These are phyloP conservation scores for Leptonema lineaticorne DNA, from an alignment of 1,140 invertebrate genomes.

Conservation along the genomic window DNA sequence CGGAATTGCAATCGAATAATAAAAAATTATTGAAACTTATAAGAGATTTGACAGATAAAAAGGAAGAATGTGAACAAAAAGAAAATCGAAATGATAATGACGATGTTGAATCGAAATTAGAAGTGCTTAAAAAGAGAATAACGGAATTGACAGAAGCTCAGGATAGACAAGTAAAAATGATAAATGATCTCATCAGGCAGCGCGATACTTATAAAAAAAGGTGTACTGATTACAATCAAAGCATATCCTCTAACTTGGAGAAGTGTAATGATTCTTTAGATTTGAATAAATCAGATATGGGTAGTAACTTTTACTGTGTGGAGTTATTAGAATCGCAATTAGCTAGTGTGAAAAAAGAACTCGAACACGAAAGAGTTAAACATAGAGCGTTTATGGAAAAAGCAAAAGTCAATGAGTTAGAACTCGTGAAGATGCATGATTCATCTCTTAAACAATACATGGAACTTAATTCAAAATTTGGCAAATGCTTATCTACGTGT, in stretches of 20 bases:
- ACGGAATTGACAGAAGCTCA: conserved; percentile 68
- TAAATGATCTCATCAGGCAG: conserved; percentile 77
- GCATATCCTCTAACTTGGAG: conserved; percentile 6
- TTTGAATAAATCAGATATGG: background rate
- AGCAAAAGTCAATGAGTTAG: conserved; percentile 75
- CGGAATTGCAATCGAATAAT: conserved; percentile 88
- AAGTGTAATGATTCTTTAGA: conserved; percentile 28
- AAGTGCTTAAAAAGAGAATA: conserved; percentile 57
- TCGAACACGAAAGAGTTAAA: conserved; percentile 75
- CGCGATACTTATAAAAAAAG: conserved; percentile 86
- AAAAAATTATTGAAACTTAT: conserved; percentile 78
- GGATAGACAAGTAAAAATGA: conserved; percentile 75
- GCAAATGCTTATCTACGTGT: conserved; percentile 68
- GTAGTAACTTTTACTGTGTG: conserved; percentile 17
- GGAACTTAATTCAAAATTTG: conserved; percentile 65
- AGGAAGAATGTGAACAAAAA: conserved; percentile 75
- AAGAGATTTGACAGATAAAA: conserved; percentile 75
- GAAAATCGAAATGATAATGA: conserved; percentile 65
- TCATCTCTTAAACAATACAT: conserved; percentile 70
- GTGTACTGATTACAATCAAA: conserved; percentile 67
- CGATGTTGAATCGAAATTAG: conserved; percentile 64
- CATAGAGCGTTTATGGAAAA: conserved; percentile 83
- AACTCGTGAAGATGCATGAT: conserved; percentile 80
- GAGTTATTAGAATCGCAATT: conserved; percentile 55
- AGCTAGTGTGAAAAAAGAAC: conserved; percentile 64